Conservation (phyloP, 2,888 invertebrate genomes). For the Drosophila histrio region DNA sequence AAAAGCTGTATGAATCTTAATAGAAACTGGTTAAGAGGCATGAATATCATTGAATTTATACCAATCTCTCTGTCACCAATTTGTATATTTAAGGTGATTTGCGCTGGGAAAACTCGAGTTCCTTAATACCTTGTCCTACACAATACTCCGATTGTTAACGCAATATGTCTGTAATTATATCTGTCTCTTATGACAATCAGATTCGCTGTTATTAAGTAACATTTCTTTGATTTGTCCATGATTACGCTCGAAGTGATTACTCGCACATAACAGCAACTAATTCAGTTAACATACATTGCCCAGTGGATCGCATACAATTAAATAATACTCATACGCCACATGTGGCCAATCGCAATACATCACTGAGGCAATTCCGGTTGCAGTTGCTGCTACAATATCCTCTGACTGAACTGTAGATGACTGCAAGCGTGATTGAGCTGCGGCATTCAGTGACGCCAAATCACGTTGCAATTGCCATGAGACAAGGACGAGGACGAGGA, state of each 20-base stretch:
- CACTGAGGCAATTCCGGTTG: constrained; percentile 16
- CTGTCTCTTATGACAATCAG: neutral
- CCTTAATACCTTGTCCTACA: too few relatives aligned
- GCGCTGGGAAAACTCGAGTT: too few relatives aligned
- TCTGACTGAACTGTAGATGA: constrained; percentile 14
- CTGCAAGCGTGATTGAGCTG: constrained; percentile 58
- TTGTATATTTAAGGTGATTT: too few relatives aligned
- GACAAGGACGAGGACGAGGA: constrained; percentile 21
- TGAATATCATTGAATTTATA: too few relatives aligned
- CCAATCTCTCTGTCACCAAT: too few relatives aligned
- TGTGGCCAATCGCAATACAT: constrained; percentile 34
- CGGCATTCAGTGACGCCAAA: constrained; percentile 58
- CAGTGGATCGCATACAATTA: constrained; percentile 35
- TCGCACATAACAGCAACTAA: constrained; percentile 18
- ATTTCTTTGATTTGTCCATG: neutral
- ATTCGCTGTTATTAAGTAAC: neutral
- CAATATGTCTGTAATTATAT: neutral
- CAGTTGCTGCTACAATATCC: neutral
- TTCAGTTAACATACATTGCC: constrained; percentile 23
- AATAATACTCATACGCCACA: constrained; percentile 60
- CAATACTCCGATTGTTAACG: too few relatives aligned
- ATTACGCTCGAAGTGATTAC: neutral
- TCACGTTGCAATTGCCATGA: constrained; percentile 70
- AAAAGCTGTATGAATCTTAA: too few relatives aligned
- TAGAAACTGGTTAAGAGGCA: too few relatives aligned